A percentile compares a stretch with the other conserved stretches of the same genome.
Evolutionary conservation across 2,888 invertebrate species (phyloP).

Genomic region (Drosophila dives): DNA sequence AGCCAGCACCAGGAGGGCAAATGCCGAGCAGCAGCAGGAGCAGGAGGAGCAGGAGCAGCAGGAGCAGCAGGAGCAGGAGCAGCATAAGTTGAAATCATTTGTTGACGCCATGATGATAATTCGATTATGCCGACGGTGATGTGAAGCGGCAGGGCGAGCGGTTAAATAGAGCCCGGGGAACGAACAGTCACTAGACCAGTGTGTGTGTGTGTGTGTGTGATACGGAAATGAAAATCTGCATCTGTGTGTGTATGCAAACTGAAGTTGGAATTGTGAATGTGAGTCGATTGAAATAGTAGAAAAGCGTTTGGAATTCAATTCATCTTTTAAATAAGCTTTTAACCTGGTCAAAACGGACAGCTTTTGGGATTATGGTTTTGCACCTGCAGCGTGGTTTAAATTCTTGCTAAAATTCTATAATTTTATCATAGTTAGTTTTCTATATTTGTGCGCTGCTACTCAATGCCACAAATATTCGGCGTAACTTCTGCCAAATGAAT

Average conservation of each 20-base stretch:
- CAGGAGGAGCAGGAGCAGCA: no score
- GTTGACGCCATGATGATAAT: slow-evolving; percentile 84
- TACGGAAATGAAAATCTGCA: slow-evolving; percentile 33
- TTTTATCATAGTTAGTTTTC: slow-evolving; percentile 6
- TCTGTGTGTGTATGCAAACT: slow-evolving; percentile 12
- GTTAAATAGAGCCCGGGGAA: slow-evolving; percentile 47
- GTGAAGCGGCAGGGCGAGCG: slow-evolving; percentile 39
- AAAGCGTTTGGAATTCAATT: slow-evolving; percentile 19
- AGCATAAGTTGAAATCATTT: slow-evolving; percentile 78
- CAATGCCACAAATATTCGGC: slow-evolving; percentile 40
- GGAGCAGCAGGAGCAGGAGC: slow-evolving; percentile 31
- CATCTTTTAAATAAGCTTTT: slow-evolving; percentile 8
- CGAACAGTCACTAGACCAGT: slow-evolving; percentile 10
- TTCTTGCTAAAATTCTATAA: not conserved
- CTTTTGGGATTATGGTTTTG: slow-evolving; percentile 2
- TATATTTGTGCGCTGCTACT: slow-evolving; percentile 15
- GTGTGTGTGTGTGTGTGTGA: slow-evolving; percentile 5
- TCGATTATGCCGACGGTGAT: slow-evolving; percentile 80
- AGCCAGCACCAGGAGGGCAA: slow-evolving; percentile 23
- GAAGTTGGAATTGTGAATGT: slow-evolving; percentile 17
- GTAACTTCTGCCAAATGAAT: slow-evolving; percentile 55
- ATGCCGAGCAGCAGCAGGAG: slow-evolving; percentile 30
- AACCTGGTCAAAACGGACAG: slow-evolving; percentile 12
- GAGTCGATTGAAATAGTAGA: slow-evolving; percentile 5
- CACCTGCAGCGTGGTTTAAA: not conserved